Percentiles rank a stretch among this genome's conserved stretches.
Conservation (phyloP, 2,888 invertebrate species). For the Scaptomyza cyrtandrae region DNA sequence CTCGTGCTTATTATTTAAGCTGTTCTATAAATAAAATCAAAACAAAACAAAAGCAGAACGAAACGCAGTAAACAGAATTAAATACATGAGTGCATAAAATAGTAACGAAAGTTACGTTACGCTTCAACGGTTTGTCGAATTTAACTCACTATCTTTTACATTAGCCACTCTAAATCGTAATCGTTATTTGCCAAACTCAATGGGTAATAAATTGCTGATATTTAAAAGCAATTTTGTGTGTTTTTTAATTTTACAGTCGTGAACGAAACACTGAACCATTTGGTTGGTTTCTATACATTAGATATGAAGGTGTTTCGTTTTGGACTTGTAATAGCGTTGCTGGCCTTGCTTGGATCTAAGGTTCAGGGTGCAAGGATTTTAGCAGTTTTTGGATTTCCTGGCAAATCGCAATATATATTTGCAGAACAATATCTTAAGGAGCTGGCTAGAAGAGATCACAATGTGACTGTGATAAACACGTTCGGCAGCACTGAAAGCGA, state of each 20-base stretch:
- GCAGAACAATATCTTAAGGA: slow-evolving; percentile 78
- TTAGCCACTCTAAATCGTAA: slow-evolving; percentile 1
- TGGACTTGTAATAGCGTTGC: slow-evolving; percentile 6
- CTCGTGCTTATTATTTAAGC: slow-evolving; percentile 1
- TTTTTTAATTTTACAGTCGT: slow-evolving; percentile 30
- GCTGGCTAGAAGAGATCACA: slow-evolving; percentile 81
- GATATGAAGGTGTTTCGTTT: slow-evolving; percentile 33
- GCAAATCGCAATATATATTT: slow-evolving; percentile 80
- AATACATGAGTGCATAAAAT: background rate
- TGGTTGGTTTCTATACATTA: background rate
- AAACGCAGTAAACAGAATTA: background rate
- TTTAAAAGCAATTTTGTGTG: slow-evolving; percentile 33
- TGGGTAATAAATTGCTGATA: slow-evolving; percentile 23
- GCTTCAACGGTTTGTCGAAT: slow-evolving; percentile 41
- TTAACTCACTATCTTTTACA: slow-evolving; percentile 11
- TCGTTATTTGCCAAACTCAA: background rate
- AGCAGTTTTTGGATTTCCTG: slow-evolving; percentile 75
- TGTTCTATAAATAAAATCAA: slow-evolving; percentile 26
- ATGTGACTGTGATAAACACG: slow-evolving; percentile 82
- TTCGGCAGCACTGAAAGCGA: slow-evolving; percentile 66
- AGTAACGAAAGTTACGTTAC: slow-evolving; percentile 9
- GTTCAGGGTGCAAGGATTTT: slow-evolving; percentile 59
- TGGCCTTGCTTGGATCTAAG: slow-evolving; percentile 4
- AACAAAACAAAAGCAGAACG: background rate
- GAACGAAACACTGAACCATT: slow-evolving; percentile 15